Percentiles rank a stretch among this genome's conserved stretches.
Conservation (phyloP, 2,113 vertebrate genomes). For the Neolamprologus brichardi region DNA sequence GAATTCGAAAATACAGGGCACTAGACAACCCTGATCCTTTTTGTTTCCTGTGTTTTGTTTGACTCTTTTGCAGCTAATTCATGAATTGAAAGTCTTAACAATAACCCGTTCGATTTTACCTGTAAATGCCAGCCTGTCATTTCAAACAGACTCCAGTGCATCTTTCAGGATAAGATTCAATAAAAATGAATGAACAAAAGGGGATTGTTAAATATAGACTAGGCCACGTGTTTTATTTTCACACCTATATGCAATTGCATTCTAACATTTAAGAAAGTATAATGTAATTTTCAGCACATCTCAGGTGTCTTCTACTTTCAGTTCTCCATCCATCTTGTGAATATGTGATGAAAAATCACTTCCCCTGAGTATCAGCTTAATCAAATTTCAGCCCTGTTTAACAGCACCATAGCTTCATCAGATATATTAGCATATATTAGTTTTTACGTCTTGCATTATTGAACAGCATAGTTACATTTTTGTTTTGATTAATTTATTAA, state of each 20-base stretch:
- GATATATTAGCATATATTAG: not conserved
- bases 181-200: not conserved
- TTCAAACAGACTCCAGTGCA: not conserved
- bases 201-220: not conserved
- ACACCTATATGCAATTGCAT: not conserved
- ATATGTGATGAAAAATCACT: not conserved
- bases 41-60: not conserved
- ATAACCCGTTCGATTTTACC: not conserved
- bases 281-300: constrained; percentile 9
- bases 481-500: not conserved
- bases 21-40: not conserved
- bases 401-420: not conserved
- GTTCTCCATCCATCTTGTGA: not conserved
- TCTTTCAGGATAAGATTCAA: not conserved
- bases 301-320: not conserved
- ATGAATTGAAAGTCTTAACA: not conserved
- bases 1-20: not conserved
- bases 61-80: not conserved
- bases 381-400: not conserved
- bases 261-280: constrained; percentile 9
- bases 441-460: not conserved
- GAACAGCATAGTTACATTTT: not conserved
- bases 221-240: not conserved
- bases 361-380: not conserved
- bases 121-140: not conserved